A percentile compares a stretch with the other conserved stretches of the same genome.
Conservation (phyloP, 2,888 invertebrate species). For the Sympetrum striolatum region DNA sequence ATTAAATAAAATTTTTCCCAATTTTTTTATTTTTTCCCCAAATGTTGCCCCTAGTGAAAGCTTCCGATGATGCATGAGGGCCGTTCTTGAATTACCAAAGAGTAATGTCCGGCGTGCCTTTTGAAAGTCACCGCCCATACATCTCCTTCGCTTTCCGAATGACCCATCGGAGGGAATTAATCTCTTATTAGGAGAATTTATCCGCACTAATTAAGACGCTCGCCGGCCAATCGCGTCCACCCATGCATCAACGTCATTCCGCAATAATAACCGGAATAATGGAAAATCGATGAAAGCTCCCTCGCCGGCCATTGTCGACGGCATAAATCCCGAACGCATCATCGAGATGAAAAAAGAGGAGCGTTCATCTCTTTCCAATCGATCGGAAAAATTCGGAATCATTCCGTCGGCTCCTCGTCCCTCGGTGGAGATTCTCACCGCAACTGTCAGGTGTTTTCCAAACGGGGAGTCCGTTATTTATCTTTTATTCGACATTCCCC, state of each 20-base stretch:
- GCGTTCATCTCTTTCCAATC: background rate
- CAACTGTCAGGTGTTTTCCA: background rate
- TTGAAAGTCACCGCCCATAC: background rate
- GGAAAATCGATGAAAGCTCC: background rate
- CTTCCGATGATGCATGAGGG: too few species aligned
- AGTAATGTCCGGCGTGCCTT: too few species aligned
- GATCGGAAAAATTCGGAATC: background rate
- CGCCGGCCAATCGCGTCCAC: background rate
- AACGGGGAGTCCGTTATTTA: background rate
- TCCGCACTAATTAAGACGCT: background rate
- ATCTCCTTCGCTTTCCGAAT: background rate
- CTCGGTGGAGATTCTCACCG: background rate
- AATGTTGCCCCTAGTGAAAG: too few species aligned
- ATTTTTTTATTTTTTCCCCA: too few species aligned
- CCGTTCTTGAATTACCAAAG: too few species aligned
- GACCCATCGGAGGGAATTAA: background rate
- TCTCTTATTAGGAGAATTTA: background rate
- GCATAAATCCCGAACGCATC: background rate
- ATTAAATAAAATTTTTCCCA: too few species aligned
- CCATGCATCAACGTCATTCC: background rate
- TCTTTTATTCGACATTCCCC: background rate
- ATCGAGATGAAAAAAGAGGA: background rate
- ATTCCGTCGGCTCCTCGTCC: background rate
- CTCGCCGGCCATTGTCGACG: background rate
- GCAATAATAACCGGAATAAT: background rate